phyloP scores from a whole-genome alignment of 2,113 vertebrate genomes.

The Psammodynastes pulverulentus region DNA sequence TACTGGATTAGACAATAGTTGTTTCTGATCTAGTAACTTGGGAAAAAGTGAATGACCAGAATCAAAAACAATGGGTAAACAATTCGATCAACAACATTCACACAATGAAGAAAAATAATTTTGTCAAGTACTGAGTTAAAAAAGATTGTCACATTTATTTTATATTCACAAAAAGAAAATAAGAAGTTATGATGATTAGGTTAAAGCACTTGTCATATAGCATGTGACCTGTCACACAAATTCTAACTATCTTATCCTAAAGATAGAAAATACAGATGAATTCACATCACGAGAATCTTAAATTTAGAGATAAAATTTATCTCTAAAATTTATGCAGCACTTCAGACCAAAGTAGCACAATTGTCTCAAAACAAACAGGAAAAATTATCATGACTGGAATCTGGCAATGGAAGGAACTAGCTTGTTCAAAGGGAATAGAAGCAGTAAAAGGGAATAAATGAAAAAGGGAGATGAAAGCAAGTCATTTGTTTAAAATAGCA shows the following conservation, averaged over 20 bases:
- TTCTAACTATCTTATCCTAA: not conserved
- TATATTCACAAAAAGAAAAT: not conserved
- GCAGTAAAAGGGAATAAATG: not conserved
- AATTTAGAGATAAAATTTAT: not conserved
- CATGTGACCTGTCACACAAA: not conserved
- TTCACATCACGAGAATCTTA: not conserved
- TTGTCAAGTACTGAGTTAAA: not conserved
- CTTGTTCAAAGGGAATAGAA: not conserved
- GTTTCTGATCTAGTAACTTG: not conserved
- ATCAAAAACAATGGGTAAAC: not conserved
- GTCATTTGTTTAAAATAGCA: not conserved
- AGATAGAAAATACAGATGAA: not conserved
- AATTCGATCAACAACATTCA: not conserved
- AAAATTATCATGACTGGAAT: not conserved
- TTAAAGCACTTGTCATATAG: not conserved
- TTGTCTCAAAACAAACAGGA: not conserved
- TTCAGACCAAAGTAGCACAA: not conserved
- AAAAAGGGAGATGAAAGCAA: not conserved
- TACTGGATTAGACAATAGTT: not conserved
- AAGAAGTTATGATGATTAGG: not conserved
- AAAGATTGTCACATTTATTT: not conserved
- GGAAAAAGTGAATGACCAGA: not conserved
- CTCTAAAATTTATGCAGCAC: no score
- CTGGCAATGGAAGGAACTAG: not conserved
- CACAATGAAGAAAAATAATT: not conserved